Conservation (phyloP, 1,140 invertebrate genomes). For the Palaemon carinicauda region DNA sequence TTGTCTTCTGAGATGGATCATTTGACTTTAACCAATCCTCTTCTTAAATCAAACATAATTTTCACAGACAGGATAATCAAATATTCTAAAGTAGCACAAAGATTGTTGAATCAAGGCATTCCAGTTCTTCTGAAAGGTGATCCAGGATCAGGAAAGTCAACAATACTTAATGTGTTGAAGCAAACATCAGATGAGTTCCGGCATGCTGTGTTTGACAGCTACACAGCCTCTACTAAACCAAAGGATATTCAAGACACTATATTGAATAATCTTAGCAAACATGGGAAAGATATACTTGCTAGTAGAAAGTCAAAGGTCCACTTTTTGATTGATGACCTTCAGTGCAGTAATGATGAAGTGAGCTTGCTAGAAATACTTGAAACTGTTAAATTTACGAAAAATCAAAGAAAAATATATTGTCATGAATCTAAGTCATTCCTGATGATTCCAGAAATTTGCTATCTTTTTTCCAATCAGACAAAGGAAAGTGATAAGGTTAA, state of each 20-base stretch:
- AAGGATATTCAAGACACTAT: slow-evolving; percentile 31
- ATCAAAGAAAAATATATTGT: slow-evolving; percentile 20
- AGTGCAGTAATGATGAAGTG: slow-evolving; percentile 20
- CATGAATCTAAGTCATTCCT: slow-evolving; percentile 29
- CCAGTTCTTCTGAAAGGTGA: slow-evolving; percentile 30
- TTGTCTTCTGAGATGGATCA: slow-evolving; percentile 7
- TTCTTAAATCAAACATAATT: slow-evolving; percentile 16
- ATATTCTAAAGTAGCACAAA: slow-evolving; percentile 7
- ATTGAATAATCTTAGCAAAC: slow-evolving; percentile 28
- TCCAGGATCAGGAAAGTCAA: slow-evolving; percentile 37
- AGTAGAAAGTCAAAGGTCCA: slow-evolving; percentile 34
- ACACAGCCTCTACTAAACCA: slow-evolving; percentile 28
- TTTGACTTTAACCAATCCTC: not conserved
- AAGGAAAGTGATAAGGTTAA: slow-evolving; percentile 20
- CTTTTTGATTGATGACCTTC: slow-evolving; percentile 40
- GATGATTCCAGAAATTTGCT: slow-evolving; percentile 16
- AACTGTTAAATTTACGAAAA: slow-evolving; percentile 29
- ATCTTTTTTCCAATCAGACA: slow-evolving; percentile 32
- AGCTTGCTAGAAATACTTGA: slow-evolving; percentile 32
- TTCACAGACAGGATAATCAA: slow-evolving; percentile 36
- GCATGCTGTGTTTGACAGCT: not conserved
- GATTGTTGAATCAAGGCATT: slow-evolving; percentile 36
- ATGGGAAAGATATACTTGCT: slow-evolving; percentile 29
- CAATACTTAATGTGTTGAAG: slow-evolving; percentile 30
- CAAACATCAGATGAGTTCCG: not conserved